phyloP scores from a whole-genome alignment of 1,140 invertebrate species.

The Musca vetustissima region DNA sequence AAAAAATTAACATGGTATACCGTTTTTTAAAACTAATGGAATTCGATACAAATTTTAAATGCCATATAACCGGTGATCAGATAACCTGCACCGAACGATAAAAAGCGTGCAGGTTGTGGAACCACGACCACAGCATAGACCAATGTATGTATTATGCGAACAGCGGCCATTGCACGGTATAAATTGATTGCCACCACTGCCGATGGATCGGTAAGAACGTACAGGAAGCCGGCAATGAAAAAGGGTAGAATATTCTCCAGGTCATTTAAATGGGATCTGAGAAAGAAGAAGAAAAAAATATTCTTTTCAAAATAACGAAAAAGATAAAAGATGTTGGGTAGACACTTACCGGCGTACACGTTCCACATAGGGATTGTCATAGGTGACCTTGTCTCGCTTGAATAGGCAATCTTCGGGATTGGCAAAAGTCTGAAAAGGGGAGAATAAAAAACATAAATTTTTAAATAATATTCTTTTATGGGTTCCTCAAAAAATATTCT shows the following conservation, averaged over 20 bases:
- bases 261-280: slow-evolving; percentile 67
- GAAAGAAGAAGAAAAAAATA: slow-evolving; percentile 36
- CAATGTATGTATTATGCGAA: slow-evolving; percentile 62
- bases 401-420: slow-evolving; percentile 58
- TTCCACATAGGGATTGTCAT: slow-evolving; percentile 59
- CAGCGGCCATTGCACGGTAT: slow-evolving; percentile 59
- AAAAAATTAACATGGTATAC: no score
- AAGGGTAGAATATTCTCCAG: slow-evolving; percentile 67
- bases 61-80: background rate
- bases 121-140: slow-evolving; percentile 58
- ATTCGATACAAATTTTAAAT: slow-evolving; percentile 18
- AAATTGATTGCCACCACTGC: slow-evolving; percentile 57
- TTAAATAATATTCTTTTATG: no score
- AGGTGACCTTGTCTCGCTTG: slow-evolving; percentile 49
- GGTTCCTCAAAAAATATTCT: no score
- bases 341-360: slow-evolving; percentile 47
- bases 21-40: no score
- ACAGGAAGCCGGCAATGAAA: slow-evolving; percentile 60
- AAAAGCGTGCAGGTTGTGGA: slow-evolving; percentile 60
- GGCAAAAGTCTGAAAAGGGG: slow-evolving; percentile 57
- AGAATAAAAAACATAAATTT: no score
- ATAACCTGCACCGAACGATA: background rate
- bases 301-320: no score
- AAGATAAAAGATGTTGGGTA: background rate
- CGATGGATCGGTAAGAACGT: slow-evolving; percentile 60